phyloP scores from a whole-genome alignment of 2,797 vertebrate species.

The Simalia tracyae region DNA sequence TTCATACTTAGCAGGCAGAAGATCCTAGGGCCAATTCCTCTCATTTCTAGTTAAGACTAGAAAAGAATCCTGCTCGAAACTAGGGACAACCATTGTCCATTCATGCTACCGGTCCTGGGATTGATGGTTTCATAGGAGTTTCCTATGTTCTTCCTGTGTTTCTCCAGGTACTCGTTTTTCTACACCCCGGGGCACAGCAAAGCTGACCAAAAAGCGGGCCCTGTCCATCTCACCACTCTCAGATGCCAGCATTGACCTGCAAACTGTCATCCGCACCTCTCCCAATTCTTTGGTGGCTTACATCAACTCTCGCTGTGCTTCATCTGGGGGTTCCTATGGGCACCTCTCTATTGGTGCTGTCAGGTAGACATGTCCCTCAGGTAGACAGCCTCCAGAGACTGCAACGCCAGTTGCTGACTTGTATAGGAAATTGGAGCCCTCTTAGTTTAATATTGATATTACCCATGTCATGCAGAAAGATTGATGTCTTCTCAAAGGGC shows the following conservation, averaged over 20 bases:
- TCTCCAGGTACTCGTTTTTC: slow-evolving; percentile 86
- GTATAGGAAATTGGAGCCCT: neutral
- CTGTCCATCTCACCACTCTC: slow-evolving; percentile 96
- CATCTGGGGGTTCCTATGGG: slow-evolving; percentile 89
- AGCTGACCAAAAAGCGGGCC: slow-evolving; percentile 93
- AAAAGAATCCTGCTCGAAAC: neutral
- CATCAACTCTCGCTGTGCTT: slow-evolving; percentile 92
- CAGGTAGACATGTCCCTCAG: slow-evolving; percentile 77
- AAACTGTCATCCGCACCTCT: slow-evolving; percentile 95
- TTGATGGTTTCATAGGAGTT: neutral
- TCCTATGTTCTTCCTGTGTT: neutral
- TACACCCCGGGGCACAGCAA: slow-evolving; percentile 88
- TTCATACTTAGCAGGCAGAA: neutral
- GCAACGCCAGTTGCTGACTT: neutral
- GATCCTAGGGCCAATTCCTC: neutral
- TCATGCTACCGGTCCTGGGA: too few species aligned
- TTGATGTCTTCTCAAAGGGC: neutral
- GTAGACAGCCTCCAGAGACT: neutral
- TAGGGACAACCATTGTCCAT: neutral
- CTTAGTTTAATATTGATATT: neutral
- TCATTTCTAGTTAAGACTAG: neutral
- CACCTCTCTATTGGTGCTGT: slow-evolving; percentile 94
- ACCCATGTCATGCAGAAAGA: neutral
- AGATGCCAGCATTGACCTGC: slow-evolving; percentile 93
- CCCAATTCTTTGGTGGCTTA: slow-evolving; percentile 97